These are phyloP conservation scores for Pseudomyrmex sp. DNA, from an alignment of 1,140 invertebrate genomes.

Conservation along the genomic window DNA sequence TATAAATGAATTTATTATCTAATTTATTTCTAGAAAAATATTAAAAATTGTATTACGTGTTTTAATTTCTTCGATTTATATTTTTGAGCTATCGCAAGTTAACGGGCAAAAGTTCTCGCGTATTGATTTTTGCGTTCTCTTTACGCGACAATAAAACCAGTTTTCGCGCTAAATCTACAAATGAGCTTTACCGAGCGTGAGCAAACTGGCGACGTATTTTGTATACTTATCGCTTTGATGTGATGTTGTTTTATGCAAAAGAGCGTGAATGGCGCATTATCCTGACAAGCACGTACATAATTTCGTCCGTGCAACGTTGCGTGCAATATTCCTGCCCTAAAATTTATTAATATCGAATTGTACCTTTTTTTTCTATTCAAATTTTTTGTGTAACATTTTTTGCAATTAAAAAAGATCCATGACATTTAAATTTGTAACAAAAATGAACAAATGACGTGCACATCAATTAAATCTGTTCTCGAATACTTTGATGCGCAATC, in stretches of 20 bases:
- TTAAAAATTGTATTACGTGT: no score
- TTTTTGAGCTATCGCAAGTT: not conserved
- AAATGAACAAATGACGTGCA: not conserved
- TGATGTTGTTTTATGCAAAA: conserved; percentile 37
- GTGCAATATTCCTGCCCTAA: not conserved
- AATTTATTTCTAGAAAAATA: no score
- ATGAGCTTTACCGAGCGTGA: not conserved
- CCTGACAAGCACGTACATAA: not conserved
- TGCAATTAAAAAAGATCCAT: no score
- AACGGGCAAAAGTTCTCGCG: not conserved
- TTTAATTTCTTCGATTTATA: not conserved
- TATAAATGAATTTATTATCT: no score
- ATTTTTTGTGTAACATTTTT: not conserved
- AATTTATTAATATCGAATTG: not conserved
- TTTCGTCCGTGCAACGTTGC: not conserved
- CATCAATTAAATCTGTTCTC: conserved; percentile 3
- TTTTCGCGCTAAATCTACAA: conserved; percentile 15
- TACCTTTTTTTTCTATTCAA: not conserved
- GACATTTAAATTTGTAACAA: no score
- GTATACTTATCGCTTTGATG: conserved; percentile 21
- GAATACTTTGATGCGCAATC: not conserved
- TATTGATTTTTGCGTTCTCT: conserved; percentile 14
- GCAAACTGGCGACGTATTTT: conserved; percentile 16
- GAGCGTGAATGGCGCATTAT: not conserved
- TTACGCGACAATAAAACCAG: not conserved